Base-by-base conservation (phyloP, 30 jellyfish, hydroid and myxozoan species). In the Nemopilema nomurai region DNA sequence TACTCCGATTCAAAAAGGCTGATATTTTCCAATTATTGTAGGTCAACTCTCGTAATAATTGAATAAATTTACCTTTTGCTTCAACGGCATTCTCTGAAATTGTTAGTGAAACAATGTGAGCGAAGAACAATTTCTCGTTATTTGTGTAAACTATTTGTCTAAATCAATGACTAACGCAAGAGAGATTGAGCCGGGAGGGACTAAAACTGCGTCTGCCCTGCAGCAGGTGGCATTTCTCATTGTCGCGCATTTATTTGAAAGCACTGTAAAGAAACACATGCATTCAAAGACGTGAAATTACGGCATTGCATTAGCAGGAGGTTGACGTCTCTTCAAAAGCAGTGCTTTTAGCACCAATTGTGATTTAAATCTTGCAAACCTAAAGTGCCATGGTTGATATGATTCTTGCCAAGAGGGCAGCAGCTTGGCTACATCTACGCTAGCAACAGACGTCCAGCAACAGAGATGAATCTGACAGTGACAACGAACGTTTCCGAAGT, bases 361-460 rank as follows among this genome's bases (percentile, higher is more conserved):
- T 77, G 77, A 31, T 49, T 87, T 1, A 66, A 87, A 13, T 21
- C 32, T 13, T 62, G 77, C 28, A 19, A 31, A 20, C 86, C 90
- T 0, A 87, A 77, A 30, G 1, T 57, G 3, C 63, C 77, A 16
- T 90, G 96, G 96, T 87, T 26, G 27, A 87, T 49, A 31, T 1
- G 18, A 19, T 19, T 62, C 49, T 16, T 20, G 49, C n/a, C n/a
- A 4, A 21, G 23, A 13, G n/a, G n/a, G 13, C 27, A 22, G 53
- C 62, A 69, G 8, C 62, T 21, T 13, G 57, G 21, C 17, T 9
- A 18, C 1, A 16, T 1, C 57, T 31, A 23, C 27, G 62, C 28
- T 4, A 24, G 18, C n/a, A n/a, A 6, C 18, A 1, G 3, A 1
- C 18, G 72, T 6, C 72, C n/a, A 8, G 8, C 18, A 6, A 26